phyloP scores from a whole-genome alignment of 2,113 vertebrate species.

The Phaetusa simplex region DNA sequence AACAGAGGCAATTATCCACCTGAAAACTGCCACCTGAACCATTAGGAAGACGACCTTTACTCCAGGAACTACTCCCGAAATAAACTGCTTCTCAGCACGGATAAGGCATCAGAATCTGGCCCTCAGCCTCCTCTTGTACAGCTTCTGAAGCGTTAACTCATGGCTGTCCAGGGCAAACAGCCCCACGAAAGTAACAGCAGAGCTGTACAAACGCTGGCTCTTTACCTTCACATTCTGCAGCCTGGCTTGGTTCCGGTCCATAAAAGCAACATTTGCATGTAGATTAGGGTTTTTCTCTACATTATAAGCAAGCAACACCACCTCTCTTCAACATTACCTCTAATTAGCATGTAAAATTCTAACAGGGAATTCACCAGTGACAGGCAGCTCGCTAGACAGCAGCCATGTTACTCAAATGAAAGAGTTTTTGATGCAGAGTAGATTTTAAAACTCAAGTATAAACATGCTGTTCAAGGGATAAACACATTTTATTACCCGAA shows the following conservation, averaged over 20 bases:
- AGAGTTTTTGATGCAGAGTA: background rate
- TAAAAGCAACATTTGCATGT: background rate
- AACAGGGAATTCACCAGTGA: background rate
- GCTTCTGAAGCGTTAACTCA: background rate
- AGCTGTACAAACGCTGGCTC: background rate
- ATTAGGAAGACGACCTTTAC: background rate
- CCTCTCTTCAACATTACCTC: background rate
- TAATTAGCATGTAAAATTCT: background rate
- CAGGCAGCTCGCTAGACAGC: constrained; percentile 42
- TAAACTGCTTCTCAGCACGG: background rate
- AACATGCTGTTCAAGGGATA: constrained; percentile 11
- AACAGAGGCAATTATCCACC: background rate
- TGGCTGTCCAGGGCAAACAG: background rate
- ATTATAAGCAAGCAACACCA: background rate
- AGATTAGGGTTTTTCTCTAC: background rate
- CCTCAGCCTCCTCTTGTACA: background rate
- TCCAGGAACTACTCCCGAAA: background rate
- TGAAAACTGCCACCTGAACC: background rate
- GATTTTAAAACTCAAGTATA: constrained; percentile 6
- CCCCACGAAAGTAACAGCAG: background rate
- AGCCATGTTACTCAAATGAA: background rate
- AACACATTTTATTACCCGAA: background rate
- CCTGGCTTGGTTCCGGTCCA: background rate
- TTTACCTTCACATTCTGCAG: background rate
- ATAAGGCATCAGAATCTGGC: background rate